Evolutionary conservation across 1,140 invertebrate species (phyloP).

Genomic region (Prorops nasuta): DNA sequence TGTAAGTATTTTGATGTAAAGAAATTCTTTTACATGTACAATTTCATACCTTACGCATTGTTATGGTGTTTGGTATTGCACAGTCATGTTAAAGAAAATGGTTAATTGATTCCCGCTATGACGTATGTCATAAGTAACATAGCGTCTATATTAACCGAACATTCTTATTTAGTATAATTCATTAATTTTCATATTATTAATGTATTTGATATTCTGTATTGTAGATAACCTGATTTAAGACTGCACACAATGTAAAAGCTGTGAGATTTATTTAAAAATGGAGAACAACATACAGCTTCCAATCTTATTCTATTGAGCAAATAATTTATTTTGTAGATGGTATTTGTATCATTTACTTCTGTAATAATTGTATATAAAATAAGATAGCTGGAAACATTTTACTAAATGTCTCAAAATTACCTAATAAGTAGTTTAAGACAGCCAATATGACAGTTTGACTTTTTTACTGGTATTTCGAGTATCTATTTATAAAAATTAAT

Average conservation of each 20-base stretch:
- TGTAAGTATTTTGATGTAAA: slow-evolving; percentile 37
- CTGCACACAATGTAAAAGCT: slow-evolving; percentile 38
- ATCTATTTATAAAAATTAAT: slow-evolving; percentile 18
- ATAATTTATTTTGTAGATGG: slow-evolving; percentile 31
- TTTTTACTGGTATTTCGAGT: slow-evolving; percentile 8
- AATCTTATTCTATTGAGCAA: slow-evolving; percentile 21
- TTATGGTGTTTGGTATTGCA: slow-evolving; percentile 27
- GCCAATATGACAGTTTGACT: too few species aligned
- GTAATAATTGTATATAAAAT: slow-evolving; percentile 13
- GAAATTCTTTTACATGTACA: slow-evolving; percentile 31
- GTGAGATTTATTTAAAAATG: slow-evolving; percentile 38
- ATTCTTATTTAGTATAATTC: slow-evolving; percentile 11
- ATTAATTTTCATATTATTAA: neutral
- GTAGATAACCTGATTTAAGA: slow-evolving; percentile 46
- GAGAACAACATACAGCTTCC: slow-evolving; percentile 35
- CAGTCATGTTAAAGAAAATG: slow-evolving; percentile 26
- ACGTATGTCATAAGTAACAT: slow-evolving; percentile 8
- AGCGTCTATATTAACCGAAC: slow-evolving; percentile 33
- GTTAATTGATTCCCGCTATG: slow-evolving; percentile 34
- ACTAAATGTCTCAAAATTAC: neutral
- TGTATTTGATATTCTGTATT: slow-evolving; percentile 16
- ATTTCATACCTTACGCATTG: slow-evolving; percentile 29
- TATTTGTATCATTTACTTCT: too few species aligned
- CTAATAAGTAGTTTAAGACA: too few species aligned
- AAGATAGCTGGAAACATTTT: neutral